Percentiles rank a stretch among this genome's conserved stretches.
These are phyloP conservation scores for Buteo buteo DNA, from an alignment of 2,113 vertebrate genomes.

Conservation along the genomic window DNA sequence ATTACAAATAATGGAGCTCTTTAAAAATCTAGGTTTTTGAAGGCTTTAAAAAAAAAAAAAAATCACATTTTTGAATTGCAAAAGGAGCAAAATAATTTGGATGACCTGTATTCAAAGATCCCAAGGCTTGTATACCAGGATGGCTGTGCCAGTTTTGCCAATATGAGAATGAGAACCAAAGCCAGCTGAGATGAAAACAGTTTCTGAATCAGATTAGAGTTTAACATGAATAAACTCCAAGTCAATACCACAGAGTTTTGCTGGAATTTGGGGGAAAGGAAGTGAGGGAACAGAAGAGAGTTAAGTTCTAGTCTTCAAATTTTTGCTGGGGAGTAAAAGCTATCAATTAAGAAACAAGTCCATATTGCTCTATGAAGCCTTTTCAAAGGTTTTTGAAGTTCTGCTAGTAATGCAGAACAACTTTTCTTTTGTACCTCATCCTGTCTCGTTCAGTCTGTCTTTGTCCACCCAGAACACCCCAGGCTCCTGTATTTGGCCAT, in stretches of 20 bases:
- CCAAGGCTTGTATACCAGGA: no score
- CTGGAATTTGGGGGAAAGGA: neutral
- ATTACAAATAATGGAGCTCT: neutral
- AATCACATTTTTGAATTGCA: neutral
- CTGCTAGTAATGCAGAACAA: neutral
- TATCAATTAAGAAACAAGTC: neutral
- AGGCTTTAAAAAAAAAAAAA: neutral
- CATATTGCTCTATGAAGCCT: neutral
- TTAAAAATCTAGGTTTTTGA: neutral
- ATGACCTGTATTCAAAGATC: neutral
- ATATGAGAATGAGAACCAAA: neutral
- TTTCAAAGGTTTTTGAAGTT: neutral
- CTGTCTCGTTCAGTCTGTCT: neutral
- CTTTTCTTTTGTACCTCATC: neutral
- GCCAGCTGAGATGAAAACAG: neutral
- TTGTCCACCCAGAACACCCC: neutral
- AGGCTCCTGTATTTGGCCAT: neutral
- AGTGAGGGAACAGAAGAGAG: neutral
- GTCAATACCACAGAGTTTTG: neutral
- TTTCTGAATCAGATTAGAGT: neutral
- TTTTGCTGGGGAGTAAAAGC: neutral
- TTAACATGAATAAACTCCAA: neutral
- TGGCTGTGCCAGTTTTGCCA: neutral
- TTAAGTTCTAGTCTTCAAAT: neutral
- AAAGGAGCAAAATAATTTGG: neutral